These are phyloP conservation scores for Pristionchus maxplancki DNA, from an alignment of 2,888 invertebrate genomes.

Conservation along the genomic window DNA sequence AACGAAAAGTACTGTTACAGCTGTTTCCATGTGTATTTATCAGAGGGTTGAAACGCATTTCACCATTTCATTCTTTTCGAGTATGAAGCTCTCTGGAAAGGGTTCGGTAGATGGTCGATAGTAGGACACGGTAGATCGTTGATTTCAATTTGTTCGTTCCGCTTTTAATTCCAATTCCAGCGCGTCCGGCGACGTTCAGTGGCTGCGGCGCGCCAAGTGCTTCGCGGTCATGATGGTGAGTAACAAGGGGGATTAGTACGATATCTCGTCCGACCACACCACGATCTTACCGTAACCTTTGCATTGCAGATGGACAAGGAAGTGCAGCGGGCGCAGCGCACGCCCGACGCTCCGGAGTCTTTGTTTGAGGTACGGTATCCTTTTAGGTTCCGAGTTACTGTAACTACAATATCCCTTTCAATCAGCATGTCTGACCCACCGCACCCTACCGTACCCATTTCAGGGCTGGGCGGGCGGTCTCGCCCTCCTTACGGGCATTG, in stretches of 20 bases:
- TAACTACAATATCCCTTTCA: neutral
- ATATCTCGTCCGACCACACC: no score
- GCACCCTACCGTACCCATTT: no score
- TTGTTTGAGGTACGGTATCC: constrained; percentile 91
- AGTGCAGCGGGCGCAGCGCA: constrained; percentile 83
- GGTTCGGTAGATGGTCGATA: no score
- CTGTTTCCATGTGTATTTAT: neutral
- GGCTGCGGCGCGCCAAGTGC: constrained; percentile 81
- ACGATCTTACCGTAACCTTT: no score
- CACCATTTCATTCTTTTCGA: no score
- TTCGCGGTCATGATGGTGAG: constrained; percentile 86
- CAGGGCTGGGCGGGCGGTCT: constrained; percentile 34
- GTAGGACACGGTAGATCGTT: no score
- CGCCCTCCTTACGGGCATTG: neutral
- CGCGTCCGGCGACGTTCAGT: constrained; percentile 81
- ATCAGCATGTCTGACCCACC: neutral
- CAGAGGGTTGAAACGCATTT: neutral
- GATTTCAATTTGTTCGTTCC: no score
- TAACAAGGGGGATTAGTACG: neutral
- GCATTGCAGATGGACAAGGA: constrained; percentile 42
- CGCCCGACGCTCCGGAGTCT: constrained; percentile 89
- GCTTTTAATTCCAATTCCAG: constrained; percentile 77
- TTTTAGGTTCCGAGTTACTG: constrained; percentile 72
- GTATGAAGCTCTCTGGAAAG: no score
- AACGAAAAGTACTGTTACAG: neutral